Base-by-base conservation (phyloP, 2,113 vertebrate genomes). In the Lichenostomus cassidix region DNA sequence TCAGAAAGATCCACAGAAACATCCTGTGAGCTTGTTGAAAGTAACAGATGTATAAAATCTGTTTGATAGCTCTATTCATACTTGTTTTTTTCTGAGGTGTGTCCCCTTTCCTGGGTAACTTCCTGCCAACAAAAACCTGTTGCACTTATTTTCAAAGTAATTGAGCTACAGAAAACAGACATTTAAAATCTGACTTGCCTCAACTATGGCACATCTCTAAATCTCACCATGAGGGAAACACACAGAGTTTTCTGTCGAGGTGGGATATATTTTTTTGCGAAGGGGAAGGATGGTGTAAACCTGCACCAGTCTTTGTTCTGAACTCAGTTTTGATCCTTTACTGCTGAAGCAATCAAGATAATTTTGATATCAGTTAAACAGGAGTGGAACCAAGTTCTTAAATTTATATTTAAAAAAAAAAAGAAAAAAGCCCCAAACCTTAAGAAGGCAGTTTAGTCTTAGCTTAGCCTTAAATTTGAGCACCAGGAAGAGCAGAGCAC, bases 21-120 rank as follows among this genome's bases (percentile, higher is more conserved):
- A 83, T 80, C 52, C 37, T 67, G 13, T 86, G 25, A 75, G 52
- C 63, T 31, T 88, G 46, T 35, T 88, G 46, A 90, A 90, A 80
- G 50, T 77, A 69, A 86, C 42, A 87, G 78, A 71, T 67, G 17
- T 44, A 28, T 39, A 67, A 87, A 86, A 83, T 50, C 35, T 62
- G 11, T 55, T 20, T 25, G 44, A 41, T 50, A 74, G 24, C 18
- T 93, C 89, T 96, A 94, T 89, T 88, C 53, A 68, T 8, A n/a
- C 24, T 56, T 82, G 23, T 82, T 91, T 93, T 77, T 74, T 31
- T 88, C 41, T 56, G 76, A 96, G 95, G 92, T 53, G 71, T 95
- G 88, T 83, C 87, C 81, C 50, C 35, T 90, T 95, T 95, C 93
- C 87, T 83, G 93, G 71, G 82, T 83, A 91, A 86, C 91, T 92